A percentile compares a stretch with the other conserved stretches of the same genome.
phyloP scores from a whole-genome alignment of 2,113 vertebrate genomes.

The Stercorarius parasiticus region DNA sequence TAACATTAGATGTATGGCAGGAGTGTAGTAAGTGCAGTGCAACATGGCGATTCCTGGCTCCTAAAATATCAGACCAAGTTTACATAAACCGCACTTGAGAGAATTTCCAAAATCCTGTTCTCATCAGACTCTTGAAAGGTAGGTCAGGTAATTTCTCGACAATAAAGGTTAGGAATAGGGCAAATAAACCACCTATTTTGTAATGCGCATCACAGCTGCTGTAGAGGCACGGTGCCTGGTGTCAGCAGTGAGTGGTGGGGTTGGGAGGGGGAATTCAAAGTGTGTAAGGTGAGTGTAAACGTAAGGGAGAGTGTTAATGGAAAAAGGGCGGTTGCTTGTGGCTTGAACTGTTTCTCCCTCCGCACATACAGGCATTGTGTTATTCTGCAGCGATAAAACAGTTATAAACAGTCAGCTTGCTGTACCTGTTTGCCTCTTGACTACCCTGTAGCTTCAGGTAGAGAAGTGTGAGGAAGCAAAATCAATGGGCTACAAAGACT shows the following conservation, averaged over 20 bases:
- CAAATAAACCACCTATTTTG: not conserved
- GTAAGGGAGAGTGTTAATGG: not conserved
- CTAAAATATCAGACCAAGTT: not conserved
- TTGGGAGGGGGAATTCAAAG: not conserved
- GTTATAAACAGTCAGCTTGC: not conserved
- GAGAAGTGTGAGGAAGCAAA: not conserved
- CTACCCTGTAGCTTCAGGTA: not conserved
- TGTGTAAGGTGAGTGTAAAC: not conserved
- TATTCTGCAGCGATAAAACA: not conserved
- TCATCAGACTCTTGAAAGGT: not conserved
- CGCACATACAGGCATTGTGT: accelerated
- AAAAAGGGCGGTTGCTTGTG: not conserved
- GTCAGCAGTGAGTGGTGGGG: not conserved
- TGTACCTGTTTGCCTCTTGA: not conserved
- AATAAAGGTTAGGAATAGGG: not conserved
- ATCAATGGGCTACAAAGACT: not conserved
- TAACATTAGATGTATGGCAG: not conserved
- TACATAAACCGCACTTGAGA: not conserved
- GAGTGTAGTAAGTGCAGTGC: no score
- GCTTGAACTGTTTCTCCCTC: not conserved
- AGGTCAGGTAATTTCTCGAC: not conserved
- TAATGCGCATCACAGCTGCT: not conserved
- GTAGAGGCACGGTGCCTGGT: not conserved
- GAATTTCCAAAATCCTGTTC: not conserved
- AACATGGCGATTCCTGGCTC: not conserved